These are phyloP conservation scores for Rhodophaea formosa DNA, from an alignment of 2,888 invertebrate species.

Conservation along the genomic window DNA sequence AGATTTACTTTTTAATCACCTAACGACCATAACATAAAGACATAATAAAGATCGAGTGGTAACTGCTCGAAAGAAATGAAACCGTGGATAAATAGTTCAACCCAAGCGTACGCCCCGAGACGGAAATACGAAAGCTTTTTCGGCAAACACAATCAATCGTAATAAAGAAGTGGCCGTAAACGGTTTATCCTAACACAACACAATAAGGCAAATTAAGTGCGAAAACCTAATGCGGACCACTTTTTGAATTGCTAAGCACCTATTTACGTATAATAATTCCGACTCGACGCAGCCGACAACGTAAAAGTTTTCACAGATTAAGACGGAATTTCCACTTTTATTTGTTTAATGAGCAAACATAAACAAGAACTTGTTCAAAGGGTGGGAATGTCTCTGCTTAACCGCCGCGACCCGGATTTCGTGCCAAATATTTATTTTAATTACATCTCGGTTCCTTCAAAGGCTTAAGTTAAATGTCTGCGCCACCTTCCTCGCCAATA, in stretches of 20 bases:
- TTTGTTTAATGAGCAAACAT: constrained; percentile 77
- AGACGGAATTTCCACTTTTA: constrained; percentile 69
- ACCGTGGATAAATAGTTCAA: neutral
- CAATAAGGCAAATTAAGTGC: neutral
- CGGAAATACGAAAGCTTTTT: neutral
- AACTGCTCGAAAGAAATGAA: neutral
- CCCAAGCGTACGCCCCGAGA: neutral
- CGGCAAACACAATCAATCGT: neutral
- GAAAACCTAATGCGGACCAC: neutral
- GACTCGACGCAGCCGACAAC: constrained; percentile 39
- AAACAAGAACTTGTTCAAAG: constrained; percentile 79
- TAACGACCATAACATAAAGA: neutral
- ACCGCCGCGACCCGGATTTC: constrained; percentile 74
- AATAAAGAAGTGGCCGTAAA: constrained; percentile 2
- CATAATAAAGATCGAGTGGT: neutral
- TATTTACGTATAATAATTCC: constrained; percentile 29
- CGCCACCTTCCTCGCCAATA: constrained; percentile 53
- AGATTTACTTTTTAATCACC: neutral
- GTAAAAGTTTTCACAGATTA: constrained; percentile 59
- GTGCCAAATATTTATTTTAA: constrained; percentile 80
- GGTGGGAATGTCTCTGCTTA: constrained; percentile 75
- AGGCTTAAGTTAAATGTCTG: constrained; percentile 63
- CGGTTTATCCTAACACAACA: constrained; percentile 1
- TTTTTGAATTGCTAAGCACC: neutral
- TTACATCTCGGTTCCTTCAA: constrained; percentile 70